Percentiles rank a stretch among this genome's conserved stretches.
phyloP scores from a whole-genome alignment of 1,140 invertebrate genomes.

The Pinna nobilis region DNA sequence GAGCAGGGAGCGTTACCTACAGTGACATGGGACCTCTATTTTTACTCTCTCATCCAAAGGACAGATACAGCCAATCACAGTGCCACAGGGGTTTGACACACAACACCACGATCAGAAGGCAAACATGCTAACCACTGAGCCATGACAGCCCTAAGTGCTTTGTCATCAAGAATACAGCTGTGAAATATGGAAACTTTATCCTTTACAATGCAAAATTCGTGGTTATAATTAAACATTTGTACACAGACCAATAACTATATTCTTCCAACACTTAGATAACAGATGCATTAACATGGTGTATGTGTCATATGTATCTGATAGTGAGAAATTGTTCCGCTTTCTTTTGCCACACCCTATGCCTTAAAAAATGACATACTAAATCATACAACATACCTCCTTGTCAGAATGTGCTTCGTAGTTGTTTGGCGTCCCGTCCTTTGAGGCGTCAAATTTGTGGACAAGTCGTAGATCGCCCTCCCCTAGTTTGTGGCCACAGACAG shows the following conservation, averaged over 20 bases:
- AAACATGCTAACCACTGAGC: no score
- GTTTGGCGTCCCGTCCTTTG: conserved; percentile 76
- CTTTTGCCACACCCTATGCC: no score
- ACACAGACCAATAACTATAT: neutral
- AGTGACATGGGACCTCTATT: no score
- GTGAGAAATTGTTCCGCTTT: no score
- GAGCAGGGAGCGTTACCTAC: no score
- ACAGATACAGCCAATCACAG: no score
- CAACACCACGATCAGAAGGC: no score
- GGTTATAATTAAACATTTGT: neutral
- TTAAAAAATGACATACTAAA: neutral
- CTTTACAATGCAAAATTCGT: neutral
- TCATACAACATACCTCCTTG: conserved; percentile 79
- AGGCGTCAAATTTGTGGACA: conserved; percentile 84
- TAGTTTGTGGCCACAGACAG: conserved; percentile 79
- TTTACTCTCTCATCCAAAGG: no score
- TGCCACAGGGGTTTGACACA: no score
- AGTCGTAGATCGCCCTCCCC: conserved; percentile 88
- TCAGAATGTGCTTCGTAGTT: conserved; percentile 93
- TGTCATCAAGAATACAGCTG: no score
- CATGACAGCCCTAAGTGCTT: no score
- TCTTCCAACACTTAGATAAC: neutral
- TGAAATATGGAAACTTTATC: no score
- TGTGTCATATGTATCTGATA: neutral
- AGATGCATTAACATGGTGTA: neutral